Evolutionary conservation across 1,140 invertebrate species (phyloP).

Genomic region (Eubasilissa regina): DNA sequence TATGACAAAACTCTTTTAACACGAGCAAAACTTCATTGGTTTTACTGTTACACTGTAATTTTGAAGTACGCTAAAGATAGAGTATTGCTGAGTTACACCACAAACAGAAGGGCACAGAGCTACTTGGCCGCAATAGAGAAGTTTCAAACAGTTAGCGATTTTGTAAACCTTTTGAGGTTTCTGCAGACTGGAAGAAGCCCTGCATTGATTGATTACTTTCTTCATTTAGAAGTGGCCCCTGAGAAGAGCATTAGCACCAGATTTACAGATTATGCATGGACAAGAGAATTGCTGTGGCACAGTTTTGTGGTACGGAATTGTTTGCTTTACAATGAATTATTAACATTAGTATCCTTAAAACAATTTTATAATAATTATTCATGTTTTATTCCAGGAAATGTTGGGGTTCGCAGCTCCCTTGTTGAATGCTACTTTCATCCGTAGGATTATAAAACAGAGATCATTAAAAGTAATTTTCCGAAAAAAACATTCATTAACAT

Average conservation of each 20-base stretch:
- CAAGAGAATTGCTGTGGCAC: conserved; percentile 78
- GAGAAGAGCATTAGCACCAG: conserved; percentile 69
- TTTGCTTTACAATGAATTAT: background rate
- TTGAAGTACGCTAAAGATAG: conserved; percentile 73
- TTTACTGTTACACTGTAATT: conserved; percentile 71
- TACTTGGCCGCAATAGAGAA: conserved; percentile 71
- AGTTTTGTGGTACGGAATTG: conserved; percentile 78
- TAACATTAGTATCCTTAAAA: background rate
- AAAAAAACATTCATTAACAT: conserved; percentile 23
- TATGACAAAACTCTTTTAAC: conserved; percentile 72
- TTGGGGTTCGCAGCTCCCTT: conserved; percentile 52
- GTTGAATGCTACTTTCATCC: conserved; percentile 48
- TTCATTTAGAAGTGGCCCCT: conserved; percentile 71
- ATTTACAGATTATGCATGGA: conserved; percentile 76
- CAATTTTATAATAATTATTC: background rate
- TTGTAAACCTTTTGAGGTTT: conserved; percentile 77
- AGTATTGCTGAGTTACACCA: conserved; percentile 70
- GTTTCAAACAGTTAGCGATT: conserved; percentile 71
- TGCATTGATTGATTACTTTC: conserved; percentile 73
- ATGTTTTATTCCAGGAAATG: conserved; percentile 51
- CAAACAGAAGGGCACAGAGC: conserved; percentile 70
- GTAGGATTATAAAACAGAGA: conserved; percentile 52
- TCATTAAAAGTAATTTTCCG: conserved; percentile 47
- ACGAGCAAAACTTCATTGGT: conserved; percentile 71
- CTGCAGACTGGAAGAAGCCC: conserved; percentile 76